phyloP scores from a whole-genome alignment of 2,113 vertebrate species.

The Pseudorectes ferrugineus region DNA sequence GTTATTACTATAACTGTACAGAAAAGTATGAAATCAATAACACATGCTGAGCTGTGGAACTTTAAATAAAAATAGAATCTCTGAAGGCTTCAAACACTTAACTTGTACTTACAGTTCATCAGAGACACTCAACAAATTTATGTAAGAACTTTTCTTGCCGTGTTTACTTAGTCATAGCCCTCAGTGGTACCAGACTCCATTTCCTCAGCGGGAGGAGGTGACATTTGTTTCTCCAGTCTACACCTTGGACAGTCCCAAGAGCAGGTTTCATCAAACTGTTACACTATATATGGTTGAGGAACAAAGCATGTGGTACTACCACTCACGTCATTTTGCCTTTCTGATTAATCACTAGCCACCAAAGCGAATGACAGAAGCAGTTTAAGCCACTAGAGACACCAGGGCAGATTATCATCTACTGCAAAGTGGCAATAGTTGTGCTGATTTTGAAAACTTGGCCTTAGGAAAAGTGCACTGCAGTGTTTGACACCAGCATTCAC shows the following conservation, averaged over 20 bases:
- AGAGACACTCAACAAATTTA: neutral
- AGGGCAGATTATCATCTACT: neutral
- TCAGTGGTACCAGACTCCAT: neutral
- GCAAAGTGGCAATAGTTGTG: neutral
- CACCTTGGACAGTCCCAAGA: neutral
- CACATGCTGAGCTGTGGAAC: neutral
- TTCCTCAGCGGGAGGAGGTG: fast-evolving
- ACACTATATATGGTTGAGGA: neutral
- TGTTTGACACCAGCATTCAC: neutral
- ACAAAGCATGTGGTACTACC: neutral
- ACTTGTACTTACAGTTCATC: neutral
- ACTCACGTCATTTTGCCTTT: neutral
- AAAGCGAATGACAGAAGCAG: neutral
- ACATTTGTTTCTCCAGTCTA: neutral
- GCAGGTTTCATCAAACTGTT: neutral
- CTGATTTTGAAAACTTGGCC: neutral
- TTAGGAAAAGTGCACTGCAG: neutral
- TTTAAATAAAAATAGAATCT: neutral
- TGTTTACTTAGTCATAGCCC: neutral
- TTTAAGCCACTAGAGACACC: neutral
- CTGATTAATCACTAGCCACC: neutral
- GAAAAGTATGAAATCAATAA: neutral
- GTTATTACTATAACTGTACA: neutral
- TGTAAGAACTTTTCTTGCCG: neutral
- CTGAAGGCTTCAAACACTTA: neutral